Evolutionary conservation across 92 coral and sea anemone genomes (phyloP).

Genomic region (Porites divaricata): DNA sequence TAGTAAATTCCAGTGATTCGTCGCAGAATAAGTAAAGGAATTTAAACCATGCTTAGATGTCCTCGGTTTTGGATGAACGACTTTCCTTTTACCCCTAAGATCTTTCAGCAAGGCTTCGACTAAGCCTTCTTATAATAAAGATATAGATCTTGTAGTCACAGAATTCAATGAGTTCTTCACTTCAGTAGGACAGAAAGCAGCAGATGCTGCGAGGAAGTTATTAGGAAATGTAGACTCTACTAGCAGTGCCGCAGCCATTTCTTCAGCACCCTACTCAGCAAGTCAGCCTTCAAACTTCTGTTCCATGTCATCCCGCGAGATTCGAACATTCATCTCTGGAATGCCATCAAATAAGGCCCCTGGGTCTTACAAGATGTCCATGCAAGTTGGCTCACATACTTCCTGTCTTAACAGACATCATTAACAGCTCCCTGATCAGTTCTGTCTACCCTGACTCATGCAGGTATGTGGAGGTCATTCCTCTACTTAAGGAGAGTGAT

Average conservation of each 20-base stretch:
- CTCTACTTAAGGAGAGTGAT: not conserved
- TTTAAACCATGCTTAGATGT: no score
- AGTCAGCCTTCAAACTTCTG: not conserved
- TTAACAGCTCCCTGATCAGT: not conserved
- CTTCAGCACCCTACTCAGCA: not conserved
- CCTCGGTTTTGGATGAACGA: no score
- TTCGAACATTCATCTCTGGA: not conserved
- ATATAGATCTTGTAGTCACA: no score
- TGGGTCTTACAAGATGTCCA: not conserved
- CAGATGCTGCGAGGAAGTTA: no score
- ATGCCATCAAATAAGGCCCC: not conserved
- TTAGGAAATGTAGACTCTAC: not conserved
- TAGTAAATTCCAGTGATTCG: no score
- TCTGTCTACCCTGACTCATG: not conserved
- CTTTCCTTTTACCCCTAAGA: no score
- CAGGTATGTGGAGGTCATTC: not conserved
- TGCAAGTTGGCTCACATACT: not conserved
- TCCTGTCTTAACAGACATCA: not conserved
- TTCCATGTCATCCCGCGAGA: not conserved
- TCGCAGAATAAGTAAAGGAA: no score
- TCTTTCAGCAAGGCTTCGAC: no score
- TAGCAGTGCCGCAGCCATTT: slow-evolving; percentile 12
- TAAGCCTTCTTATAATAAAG: no score
- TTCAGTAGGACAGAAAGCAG: no score
- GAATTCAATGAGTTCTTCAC: no score